Evolutionary conservation across 2,888 invertebrate species (phyloP), one percentile per base, ranked within the genome.

Genomic region (Epistrophella euchroma): DNA sequence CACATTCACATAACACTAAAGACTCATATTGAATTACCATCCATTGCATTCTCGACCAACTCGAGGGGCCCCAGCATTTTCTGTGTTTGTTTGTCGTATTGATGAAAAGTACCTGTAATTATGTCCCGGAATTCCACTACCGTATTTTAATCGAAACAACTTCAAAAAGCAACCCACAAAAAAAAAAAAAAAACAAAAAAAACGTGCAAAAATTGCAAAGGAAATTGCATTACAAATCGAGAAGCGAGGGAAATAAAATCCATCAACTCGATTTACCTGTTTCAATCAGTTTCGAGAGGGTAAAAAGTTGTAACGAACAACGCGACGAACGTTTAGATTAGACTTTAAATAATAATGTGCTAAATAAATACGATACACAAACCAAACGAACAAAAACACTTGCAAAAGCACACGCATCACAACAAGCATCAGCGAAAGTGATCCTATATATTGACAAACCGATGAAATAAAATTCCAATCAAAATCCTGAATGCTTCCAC

Each of bases 21-120:
- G 76, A 72, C 50, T 25, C 68, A 81, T 86, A 86, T 86, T 86
- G 86, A 86, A 86, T 86, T 86, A 86, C 86, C 81, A 78, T 80
- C 35, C 62, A 47, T 62, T 72, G n/a, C 68, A 52, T 64, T 17
- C 17, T 15, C 28, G 45, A 52, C 22, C 55, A 35, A 35, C 4
- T 11, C 0, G 22, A n/a, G 15, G 6, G 55, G 32, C 25, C 56
- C 45, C 25, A 43, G 43, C 43, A 45, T 40, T 68, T 35, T 35
- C 40, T 43, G 2, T 2, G 45, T 45, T 45, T 45, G n/a, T n/a
- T 71, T 40, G 45, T 60, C 25, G 15, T 19, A 22, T 37, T 37
- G 5, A 32, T 37, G 5, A 32, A 35, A 47, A 47, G 50, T 68
- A 68, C 68, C 37, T 68, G 68, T 68, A 52, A 47, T 68, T 73